Conservation (phyloP, 2,888 invertebrate genomes). For the Oeneis ivallda region DNA sequence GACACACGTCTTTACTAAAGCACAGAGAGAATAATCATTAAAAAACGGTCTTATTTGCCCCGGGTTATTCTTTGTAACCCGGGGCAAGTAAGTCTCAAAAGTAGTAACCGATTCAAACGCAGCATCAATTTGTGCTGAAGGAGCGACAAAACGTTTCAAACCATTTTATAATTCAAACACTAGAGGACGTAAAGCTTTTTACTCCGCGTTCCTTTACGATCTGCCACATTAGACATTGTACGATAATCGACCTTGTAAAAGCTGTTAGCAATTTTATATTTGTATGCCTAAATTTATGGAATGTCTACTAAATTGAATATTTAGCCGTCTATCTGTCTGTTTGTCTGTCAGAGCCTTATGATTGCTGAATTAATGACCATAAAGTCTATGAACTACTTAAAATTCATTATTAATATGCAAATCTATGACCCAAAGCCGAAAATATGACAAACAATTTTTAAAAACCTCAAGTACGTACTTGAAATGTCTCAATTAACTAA, state of each 20-base stretch:
- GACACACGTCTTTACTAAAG: too few species aligned
- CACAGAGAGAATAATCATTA: background rate
- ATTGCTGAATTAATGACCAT: too few species aligned
- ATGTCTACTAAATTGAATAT: background rate
- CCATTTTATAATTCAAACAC: constrained; percentile 28
- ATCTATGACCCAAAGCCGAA: too few species aligned
- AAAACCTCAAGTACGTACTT: background rate
- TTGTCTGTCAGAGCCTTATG: too few species aligned
- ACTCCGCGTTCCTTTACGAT: constrained; percentile 22
- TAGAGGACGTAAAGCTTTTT: constrained; percentile 28
- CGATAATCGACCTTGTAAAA: constrained; percentile 5
- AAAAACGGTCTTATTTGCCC: background rate
- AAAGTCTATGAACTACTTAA: too few species aligned
- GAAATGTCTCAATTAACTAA: background rate
- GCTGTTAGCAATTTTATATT: background rate
- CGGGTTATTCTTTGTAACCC: too few species aligned
- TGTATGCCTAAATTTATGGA: constrained; percentile 2
- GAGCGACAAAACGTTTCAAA: constrained; percentile 26
- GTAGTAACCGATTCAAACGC: constrained; percentile 9
- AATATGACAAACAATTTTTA: too few species aligned
- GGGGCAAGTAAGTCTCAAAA: too few species aligned
- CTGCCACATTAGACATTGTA: constrained; percentile 12
- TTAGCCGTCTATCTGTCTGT: too few species aligned
- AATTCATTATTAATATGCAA: too few species aligned
- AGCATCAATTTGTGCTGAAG: constrained; percentile 20